phyloP scores from a whole-genome alignment of 2,113 vertebrate genomes.

The Okapia johnstoni region DNA sequence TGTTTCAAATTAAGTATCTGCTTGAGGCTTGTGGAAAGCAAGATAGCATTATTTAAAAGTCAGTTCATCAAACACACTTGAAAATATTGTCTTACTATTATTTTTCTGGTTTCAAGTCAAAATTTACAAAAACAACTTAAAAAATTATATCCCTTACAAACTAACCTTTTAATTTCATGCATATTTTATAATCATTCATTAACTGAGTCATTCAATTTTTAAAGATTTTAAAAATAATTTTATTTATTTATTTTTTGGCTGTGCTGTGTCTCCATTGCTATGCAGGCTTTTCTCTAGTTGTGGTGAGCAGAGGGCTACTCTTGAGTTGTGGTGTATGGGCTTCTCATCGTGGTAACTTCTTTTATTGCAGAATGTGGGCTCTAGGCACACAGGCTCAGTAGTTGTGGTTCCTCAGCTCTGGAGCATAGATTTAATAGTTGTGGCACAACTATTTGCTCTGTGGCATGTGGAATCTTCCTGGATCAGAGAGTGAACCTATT shows the following conservation, averaged over 20 bases:
- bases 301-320: neutral
- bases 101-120: neutral
- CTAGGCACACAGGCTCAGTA: neutral
- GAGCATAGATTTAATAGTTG: neutral
- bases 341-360: neutral
- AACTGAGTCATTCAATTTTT: neutral
- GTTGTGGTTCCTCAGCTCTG: neutral
- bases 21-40: conserved; percentile 8
- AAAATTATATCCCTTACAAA: neutral
- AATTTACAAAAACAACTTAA: conserved; percentile 30
- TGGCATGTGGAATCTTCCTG: neutral
- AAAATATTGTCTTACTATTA: conserved; percentile 9
- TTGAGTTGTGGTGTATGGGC: neutral
- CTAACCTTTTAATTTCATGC: neutral
- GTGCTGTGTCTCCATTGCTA: neutral
- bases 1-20: neutral
- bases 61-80: neutral
- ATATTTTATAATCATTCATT: neutral
- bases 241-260: neutral
- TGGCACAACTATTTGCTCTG: neutral
- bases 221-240: neutral
- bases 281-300: neutral
- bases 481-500: neutral
- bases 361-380: neutral
- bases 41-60: conserved; percentile 20